Evolutionary conservation across 2,113 vertebrate species (phyloP), one percentile per base, ranked within the genome.

Genomic region (Montifringilla adamsi): DNA sequence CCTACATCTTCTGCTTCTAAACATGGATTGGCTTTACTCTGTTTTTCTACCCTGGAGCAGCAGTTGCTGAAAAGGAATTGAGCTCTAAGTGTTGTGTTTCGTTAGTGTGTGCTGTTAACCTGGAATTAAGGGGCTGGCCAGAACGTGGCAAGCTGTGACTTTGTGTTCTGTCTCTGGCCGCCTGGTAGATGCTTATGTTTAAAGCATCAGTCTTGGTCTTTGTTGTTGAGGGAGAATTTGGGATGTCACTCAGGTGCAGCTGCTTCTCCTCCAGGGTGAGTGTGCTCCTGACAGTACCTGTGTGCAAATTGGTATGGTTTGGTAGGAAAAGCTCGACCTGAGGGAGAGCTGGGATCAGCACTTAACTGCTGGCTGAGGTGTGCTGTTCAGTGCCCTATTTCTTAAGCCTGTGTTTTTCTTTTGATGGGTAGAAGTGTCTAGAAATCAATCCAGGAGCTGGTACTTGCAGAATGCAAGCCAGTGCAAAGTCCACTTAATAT

Each of bases 231-330:
- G 49, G 31, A 50, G 59, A 89, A 55, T 35, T 68, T 90, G 46
- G 13, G 7, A 46, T 64, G 56, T 60, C 0, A 0, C 41, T 47
- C 8, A 1, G 2, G 9, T 41, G 62, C 39, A 52, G 6, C 20
- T 56, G 30, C 33, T 72, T 3, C 43, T 17, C 13, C 21, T 37
- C 27, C 39, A 52, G n/a, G 9, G 4, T 28, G 6, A 13, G 22
- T 5, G 30, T 69, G 21, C 10, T 68, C 11, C 58, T 72, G 62
- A 41, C 3, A 7, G 56, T 30, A 49, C 16, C 30, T 41, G 7
- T n/a, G 2, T 23, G 9, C 41, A 75, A 7, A 39, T 23, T 0
- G 0, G 6, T 44, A 3, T 12, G 21, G 14, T 33, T 41, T 91
- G 66, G 20, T 37, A 76, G 74, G 67, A 79, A 11, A 82, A 85